These are phyloP conservation scores for Saguinus imperator DNA, from an alignment of 2,113 vertebrate genomes.

Conservation along the genomic window DNA sequence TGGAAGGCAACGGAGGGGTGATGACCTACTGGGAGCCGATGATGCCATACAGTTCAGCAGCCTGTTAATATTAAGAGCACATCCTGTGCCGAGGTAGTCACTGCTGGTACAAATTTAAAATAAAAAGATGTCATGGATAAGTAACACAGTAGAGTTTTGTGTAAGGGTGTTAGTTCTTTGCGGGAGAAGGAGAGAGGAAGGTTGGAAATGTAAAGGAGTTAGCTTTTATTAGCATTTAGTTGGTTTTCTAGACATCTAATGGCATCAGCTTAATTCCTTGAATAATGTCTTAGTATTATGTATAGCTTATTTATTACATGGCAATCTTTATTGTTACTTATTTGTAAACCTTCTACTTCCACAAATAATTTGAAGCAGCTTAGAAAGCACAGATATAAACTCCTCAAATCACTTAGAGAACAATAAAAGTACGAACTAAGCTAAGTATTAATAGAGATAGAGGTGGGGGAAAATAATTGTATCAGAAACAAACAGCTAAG, in stretches of 20 bases:
- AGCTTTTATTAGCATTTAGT: constrained; percentile 1
- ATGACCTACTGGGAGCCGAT: background rate
- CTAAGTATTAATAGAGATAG: background rate
- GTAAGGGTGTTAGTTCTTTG: background rate
- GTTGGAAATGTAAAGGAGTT: background rate
- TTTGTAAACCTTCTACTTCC: constrained; percentile 61
- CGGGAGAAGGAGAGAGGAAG: background rate
- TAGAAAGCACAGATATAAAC: constrained; percentile 34
- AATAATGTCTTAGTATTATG: background rate
- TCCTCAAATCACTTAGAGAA: constrained; percentile 2
- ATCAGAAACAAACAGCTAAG: constrained; percentile 14
- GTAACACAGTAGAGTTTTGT: background rate
- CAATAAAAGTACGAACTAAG: background rate
- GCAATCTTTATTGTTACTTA: constrained; percentile 33
- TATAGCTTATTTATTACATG: constrained; percentile 17
- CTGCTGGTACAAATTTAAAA: constrained; percentile 39
- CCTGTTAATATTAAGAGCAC: background rate
- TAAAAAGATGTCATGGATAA: constrained; percentile 47
- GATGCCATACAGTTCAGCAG: background rate
- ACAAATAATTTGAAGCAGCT: constrained; percentile 55
- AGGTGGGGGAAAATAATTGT: background rate
- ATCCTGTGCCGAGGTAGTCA: constrained; percentile 57
- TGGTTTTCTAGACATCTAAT: constrained; percentile 14
- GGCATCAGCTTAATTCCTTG: background rate
- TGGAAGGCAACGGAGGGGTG: background rate